phyloP scores from a whole-genome alignment of 2,888 invertebrate species.

The Yponomeuta plumbellus region DNA sequence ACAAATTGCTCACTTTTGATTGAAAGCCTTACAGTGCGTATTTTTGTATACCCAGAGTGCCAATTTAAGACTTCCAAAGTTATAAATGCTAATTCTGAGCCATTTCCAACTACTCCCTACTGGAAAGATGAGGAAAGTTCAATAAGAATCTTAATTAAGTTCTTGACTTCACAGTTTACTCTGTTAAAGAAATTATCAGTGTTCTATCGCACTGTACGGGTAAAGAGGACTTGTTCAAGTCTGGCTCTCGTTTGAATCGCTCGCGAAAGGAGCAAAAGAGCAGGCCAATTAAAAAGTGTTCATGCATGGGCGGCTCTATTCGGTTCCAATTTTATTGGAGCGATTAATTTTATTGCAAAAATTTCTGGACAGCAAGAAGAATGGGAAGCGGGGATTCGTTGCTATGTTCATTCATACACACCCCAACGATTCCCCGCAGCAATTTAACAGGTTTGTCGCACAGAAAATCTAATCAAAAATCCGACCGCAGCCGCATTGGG shows the following conservation, averaged over 20 bases:
- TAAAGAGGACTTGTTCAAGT: slow-evolving; percentile 46
- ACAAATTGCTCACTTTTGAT: slow-evolving; percentile 63
- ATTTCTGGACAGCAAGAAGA: slow-evolving; percentile 73
- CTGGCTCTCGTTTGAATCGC: slow-evolving; percentile 59
- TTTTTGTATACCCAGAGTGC: not conserved
- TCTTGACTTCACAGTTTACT: not conserved
- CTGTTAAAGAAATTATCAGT: not conserved
- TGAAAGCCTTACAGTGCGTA: slow-evolving; percentile 29
- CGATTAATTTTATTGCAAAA: slow-evolving; percentile 75
- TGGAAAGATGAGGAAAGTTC: slow-evolving; percentile 8
- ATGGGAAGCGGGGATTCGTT: slow-evolving; percentile 44
- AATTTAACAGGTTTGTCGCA: slow-evolving; percentile 35
- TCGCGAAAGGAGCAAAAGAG: slow-evolving; percentile 60
- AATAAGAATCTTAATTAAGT: slow-evolving; percentile 15
- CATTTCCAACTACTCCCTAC: too few species aligned
- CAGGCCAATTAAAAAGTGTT: slow-evolving; percentile 73
- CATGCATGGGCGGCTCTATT: slow-evolving; percentile 70
- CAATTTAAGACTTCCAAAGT: not conserved
- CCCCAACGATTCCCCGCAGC: not conserved
- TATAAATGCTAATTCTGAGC: not conserved
- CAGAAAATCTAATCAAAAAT: slow-evolving; percentile 61
- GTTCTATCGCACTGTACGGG: slow-evolving; percentile 21
- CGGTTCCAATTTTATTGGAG: slow-evolving; percentile 69
- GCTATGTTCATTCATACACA: not conserved
- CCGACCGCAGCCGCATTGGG: slow-evolving; percentile 23